Evolutionary conservation across 1,140 invertebrate species (phyloP).

Genomic region (Caligus rogercresseyi): DNA sequence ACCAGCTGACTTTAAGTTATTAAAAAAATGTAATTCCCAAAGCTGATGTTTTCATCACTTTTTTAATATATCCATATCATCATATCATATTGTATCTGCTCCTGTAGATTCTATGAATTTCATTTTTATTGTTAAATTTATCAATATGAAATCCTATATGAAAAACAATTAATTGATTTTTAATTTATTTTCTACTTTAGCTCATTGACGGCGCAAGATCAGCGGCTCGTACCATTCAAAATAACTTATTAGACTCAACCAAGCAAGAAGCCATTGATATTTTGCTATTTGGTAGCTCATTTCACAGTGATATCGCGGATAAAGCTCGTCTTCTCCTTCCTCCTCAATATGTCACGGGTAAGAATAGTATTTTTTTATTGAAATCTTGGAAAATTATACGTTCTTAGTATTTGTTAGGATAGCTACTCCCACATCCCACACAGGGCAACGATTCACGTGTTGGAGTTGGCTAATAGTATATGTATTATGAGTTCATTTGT

Average conservation of each 20-base stretch:
- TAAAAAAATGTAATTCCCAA: too few relatives aligned
- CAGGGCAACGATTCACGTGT: too few relatives aligned
- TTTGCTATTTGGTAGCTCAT: conserved; percentile 68
- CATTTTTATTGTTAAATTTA: too few relatives aligned
- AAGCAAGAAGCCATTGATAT: conserved; percentile 99
- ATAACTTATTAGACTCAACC: conserved; percentile 88
- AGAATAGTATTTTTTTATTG: conserved; percentile 22
- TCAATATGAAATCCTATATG: too few relatives aligned
- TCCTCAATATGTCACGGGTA: conserved; percentile 62
- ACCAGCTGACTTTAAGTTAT: too few relatives aligned
- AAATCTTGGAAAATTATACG: conserved; percentile 11
- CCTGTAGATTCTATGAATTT: too few relatives aligned
- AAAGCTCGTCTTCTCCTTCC: conserved; percentile 70
- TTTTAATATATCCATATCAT: too few relatives aligned
- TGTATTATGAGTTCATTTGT: too few relatives aligned
- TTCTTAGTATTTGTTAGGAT: not conserved
- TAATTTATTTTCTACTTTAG: conserved; percentile 22
- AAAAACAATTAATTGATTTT: not conserved
- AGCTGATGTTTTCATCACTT: too few relatives aligned
- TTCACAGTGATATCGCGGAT: conserved; percentile 76
- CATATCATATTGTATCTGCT: too few relatives aligned
- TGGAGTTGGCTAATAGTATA: too few relatives aligned
- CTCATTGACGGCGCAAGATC: conserved; percentile 91
- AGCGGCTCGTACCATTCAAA: conserved; percentile 92
- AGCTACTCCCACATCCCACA: too few relatives aligned